A percentile compares a stretch with the other conserved stretches of the same genome.
These are phyloP conservation scores for Bucco capensis DNA, from an alignment of 2,113 vertebrate genomes.

Conservation along the genomic window DNA sequence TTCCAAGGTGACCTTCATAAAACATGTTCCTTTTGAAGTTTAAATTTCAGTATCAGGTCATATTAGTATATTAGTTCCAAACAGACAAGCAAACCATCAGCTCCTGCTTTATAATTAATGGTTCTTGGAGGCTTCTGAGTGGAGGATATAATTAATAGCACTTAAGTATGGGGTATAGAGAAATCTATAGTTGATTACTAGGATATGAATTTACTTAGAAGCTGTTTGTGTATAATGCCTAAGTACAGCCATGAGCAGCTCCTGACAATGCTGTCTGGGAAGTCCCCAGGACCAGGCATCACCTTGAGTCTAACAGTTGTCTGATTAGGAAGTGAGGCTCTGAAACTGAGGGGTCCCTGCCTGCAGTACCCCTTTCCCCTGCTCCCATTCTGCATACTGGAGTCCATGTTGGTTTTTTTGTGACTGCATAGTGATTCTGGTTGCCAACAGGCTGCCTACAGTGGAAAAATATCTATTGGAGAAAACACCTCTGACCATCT, in stretches of 20 bases:
- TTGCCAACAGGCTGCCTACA: neutral
- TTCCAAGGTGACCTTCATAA: slow-evolving; percentile 61
- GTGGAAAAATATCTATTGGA: neutral
- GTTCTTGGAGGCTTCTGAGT: slow-evolving; percentile 30
- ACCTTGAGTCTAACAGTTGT: too few species aligned
- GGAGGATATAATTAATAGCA: slow-evolving; percentile 57
- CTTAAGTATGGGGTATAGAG: slow-evolving; percentile 26
- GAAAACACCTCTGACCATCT: neutral
- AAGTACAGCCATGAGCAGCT: neutral
- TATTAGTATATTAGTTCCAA: neutral
- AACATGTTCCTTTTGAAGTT: neutral
- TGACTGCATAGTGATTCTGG: neutral
- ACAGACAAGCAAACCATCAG: neutral
- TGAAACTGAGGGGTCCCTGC: neutral
- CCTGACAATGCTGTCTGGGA: neutral
- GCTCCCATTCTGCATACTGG: neutral
- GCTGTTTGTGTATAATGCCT: too few species aligned
- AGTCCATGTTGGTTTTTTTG: neutral
- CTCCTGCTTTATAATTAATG: slow-evolving; percentile 51
- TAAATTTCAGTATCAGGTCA: slow-evolving; percentile 20
- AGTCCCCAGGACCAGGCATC: neutral
- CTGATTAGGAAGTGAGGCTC: neutral
- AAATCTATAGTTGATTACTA: slow-evolving; percentile 27
- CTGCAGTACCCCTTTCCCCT: neutral
- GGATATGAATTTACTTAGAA: slow-evolving; percentile 33